Evolutionary conservation across 2,888 invertebrate species (phyloP).

Genomic region (Hypomecis punctinalis): DNA sequence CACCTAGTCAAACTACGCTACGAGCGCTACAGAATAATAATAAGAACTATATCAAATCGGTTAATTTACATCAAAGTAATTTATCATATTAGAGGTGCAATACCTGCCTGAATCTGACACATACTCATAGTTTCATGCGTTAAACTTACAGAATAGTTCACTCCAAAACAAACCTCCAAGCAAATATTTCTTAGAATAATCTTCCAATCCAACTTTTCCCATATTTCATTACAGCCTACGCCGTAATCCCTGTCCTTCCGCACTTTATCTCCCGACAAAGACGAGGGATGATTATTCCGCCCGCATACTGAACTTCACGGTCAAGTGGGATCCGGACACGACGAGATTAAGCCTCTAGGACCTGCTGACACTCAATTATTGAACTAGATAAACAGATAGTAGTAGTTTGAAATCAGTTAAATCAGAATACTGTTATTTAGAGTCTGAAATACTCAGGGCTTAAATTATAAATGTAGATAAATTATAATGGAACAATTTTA

Average conservation of each 20-base stretch:
- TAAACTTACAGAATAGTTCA: neutral
- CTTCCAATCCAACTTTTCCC: slow-evolving; percentile 37
- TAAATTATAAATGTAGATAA: too few species aligned
- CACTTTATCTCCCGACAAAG: slow-evolving; percentile 56
- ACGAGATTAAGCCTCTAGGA: slow-evolving; percentile 41
- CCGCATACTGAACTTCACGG: slow-evolving; percentile 62
- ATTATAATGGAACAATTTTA: too few species aligned
- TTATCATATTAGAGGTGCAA: too few species aligned
- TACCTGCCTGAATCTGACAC: too few species aligned
- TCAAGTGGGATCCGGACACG: slow-evolving; percentile 51
- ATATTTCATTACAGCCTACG: slow-evolving; percentile 44
- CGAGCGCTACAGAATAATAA: too few species aligned
- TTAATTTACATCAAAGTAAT: too few species aligned
- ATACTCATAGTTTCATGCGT: too few species aligned
- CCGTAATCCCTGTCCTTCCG: slow-evolving; percentile 37
- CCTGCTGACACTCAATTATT: slow-evolving; percentile 39
- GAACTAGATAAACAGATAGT: slow-evolving; percentile 22
- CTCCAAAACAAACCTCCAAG: slow-evolving; percentile 5
- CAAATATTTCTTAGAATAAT: slow-evolving; percentile 29
- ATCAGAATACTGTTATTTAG: neutral
- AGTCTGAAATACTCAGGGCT: too few species aligned
- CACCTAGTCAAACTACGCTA: too few species aligned
- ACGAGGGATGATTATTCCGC: slow-evolving; percentile 59
- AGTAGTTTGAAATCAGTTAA: slow-evolving; percentile 12
- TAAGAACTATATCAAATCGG: too few species aligned